phyloP scores from a whole-genome alignment of 2,113 vertebrate genomes.

The Leucosticte australis region DNA sequence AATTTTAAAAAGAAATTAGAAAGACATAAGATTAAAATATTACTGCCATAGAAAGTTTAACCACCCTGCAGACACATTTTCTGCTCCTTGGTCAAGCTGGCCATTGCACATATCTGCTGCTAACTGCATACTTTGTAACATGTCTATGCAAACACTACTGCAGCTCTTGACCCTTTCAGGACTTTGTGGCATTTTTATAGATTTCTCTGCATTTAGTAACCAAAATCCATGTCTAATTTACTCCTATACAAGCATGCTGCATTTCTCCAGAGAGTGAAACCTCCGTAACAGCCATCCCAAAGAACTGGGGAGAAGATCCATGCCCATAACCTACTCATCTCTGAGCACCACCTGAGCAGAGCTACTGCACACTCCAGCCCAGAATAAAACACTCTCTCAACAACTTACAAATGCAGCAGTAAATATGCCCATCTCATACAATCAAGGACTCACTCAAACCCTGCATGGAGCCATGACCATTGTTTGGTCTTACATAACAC shows the following conservation, averaged over 20 bases:
- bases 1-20: background rate
- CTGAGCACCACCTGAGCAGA: background rate
- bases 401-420: fast-evolving
- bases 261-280: background rate
- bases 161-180: background rate
- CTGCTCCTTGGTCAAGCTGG: background rate
- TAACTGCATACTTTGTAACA: background rate
- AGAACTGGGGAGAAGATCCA: background rate
- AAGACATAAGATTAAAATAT: background rate
- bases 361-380: background rate
- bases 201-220: background rate
- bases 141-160: background rate
- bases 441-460: background rate
- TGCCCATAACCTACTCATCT: background rate
- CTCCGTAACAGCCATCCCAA: background rate
- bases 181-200: background rate
- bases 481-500: background rate
- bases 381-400: background rate
- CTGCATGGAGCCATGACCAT: background rate
- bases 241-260: fast-evolving
- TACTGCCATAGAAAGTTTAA: background rate
- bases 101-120: background rate
- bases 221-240: background rate
- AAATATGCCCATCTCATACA: background rate
- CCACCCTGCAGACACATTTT: background rate